Evolutionary conservation across 2,888 invertebrate genomes (phyloP).

Genomic region (Syrista parreyssii): DNA sequence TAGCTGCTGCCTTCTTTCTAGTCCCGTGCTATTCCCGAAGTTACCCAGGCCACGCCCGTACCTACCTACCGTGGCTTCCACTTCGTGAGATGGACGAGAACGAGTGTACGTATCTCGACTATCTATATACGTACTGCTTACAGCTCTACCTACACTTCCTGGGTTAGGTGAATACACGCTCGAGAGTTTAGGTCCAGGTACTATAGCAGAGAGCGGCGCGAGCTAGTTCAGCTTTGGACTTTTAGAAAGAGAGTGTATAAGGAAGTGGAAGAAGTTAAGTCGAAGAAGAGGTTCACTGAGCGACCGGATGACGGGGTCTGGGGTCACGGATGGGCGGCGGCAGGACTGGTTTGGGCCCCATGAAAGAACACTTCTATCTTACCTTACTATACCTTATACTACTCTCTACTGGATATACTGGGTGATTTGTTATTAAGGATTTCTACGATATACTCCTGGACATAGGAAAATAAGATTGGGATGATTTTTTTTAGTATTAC

Average conservation of each 20-base stretch:
- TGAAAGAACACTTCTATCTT: neutral
- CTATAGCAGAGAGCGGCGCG: neutral
- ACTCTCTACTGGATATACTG: neutral
- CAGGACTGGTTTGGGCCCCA: conserved; percentile 61
- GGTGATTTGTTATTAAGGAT: neutral
- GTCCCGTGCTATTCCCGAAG: neutral
- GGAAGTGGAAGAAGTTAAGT: conserved; percentile 19
- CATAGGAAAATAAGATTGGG: neutral
- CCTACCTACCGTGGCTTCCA: neutral
- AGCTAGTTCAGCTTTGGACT: neutral
- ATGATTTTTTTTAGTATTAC: neutral
- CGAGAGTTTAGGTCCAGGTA: neutral
- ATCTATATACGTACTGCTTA: neutral
- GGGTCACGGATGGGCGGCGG: conserved; percentile 62
- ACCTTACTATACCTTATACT: neutral
- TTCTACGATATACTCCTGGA: neutral
- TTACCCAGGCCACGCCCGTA: neutral
- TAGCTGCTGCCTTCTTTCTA: neutral
- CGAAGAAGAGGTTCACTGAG: conserved; percentile 11
- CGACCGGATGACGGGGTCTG: conserved; percentile 62
- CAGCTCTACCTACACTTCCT: neutral
- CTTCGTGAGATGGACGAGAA: neutral
- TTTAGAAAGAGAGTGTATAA: conserved; percentile 9
- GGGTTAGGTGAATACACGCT: neutral
- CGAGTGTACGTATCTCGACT: neutral